A percentile compares a stretch with the other conserved stretches of the same genome.
Evolutionary conservation across 2,888 invertebrate genomes (phyloP).

Genomic region (Sphaerophoria taeniata): DNA sequence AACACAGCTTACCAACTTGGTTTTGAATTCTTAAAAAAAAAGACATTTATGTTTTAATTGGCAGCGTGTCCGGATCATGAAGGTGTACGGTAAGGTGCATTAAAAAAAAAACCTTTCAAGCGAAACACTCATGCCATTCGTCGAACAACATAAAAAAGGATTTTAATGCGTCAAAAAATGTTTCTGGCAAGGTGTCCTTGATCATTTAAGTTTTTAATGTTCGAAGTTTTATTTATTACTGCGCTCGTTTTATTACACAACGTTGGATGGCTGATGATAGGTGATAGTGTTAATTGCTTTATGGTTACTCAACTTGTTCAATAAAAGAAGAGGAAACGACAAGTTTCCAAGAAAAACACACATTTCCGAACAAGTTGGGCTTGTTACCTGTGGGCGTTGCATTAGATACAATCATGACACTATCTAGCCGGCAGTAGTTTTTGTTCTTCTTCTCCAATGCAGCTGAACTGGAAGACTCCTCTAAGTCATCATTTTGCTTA

Average conservation of each 20-base stretch:
- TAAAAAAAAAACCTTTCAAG: background rate
- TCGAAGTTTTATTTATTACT: constrained; percentile 42
- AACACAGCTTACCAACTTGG: constrained; percentile 6
- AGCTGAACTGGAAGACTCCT: constrained; percentile 39
- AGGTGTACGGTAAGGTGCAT: background rate
- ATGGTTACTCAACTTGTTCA: constrained; percentile 50
- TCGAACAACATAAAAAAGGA: constrained; percentile 62
- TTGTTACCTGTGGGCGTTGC: background rate
- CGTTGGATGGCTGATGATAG: constrained; percentile 8
- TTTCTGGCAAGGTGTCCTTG: constrained; percentile 61
- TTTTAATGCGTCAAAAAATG: constrained; percentile 51
- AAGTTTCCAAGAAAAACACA: background rate
- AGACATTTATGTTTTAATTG: constrained; percentile 25
- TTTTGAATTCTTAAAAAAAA: background rate
- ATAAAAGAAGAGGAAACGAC: constrained; percentile 9
- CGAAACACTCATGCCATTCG: background rate
- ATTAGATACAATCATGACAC: background rate
- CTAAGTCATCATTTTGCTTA: constrained; percentile 20
- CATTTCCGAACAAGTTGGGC: constrained; percentile 16
- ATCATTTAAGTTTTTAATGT: constrained; percentile 15
- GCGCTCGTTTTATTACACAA: constrained; percentile 25
- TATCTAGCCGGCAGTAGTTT: constrained; percentile 19
- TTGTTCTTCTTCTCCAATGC: background rate
- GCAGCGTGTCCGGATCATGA: constrained; percentile 16
- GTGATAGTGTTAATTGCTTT: constrained; percentile 68